Percentiles rank a stretch among this genome's conserved stretches.
phyloP scores from a whole-genome alignment of 2,797 vertebrate genomes.

The Alca torda region DNA sequence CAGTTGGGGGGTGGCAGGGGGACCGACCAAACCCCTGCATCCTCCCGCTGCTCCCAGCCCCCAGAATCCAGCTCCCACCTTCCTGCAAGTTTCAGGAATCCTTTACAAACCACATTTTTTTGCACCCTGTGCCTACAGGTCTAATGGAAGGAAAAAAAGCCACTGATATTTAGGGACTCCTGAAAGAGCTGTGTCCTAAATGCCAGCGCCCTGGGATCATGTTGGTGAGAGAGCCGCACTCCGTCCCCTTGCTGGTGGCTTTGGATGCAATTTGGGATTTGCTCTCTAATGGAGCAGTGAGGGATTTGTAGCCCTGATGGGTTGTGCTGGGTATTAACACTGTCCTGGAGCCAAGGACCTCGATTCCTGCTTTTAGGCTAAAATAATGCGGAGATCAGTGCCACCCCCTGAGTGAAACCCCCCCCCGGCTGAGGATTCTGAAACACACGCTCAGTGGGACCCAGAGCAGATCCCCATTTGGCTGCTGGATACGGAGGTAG shows the following conservation, averaged over 20 bases:
- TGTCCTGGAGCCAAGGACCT: not conserved
- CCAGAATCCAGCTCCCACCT: not conserved
- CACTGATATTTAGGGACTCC: not conserved
- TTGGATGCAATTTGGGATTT: not conserved
- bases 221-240: rapidly evolving
- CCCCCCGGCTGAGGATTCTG: not conserved
- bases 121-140: not conserved
- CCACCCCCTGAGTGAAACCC: rapidly evolving
- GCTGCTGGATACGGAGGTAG: not conserved
- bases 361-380: not conserved
- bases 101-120: not conserved
- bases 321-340: not conserved
- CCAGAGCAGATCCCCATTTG: not conserved
- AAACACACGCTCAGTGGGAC: rapidly evolving
- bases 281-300: not conserved
- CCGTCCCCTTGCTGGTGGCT: not conserved
- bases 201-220: not conserved
- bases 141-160: not conserved
- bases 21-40: rapidly evolving
- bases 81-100: not conserved
- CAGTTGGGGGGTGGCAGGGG: not conserved
- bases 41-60: not conserved
- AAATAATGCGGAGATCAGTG: not conserved
- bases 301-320: not conserved
- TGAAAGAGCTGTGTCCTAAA: not conserved